Conservation (phyloP, 2,797 vertebrate species). For the Lateolabrax maculatus region DNA sequence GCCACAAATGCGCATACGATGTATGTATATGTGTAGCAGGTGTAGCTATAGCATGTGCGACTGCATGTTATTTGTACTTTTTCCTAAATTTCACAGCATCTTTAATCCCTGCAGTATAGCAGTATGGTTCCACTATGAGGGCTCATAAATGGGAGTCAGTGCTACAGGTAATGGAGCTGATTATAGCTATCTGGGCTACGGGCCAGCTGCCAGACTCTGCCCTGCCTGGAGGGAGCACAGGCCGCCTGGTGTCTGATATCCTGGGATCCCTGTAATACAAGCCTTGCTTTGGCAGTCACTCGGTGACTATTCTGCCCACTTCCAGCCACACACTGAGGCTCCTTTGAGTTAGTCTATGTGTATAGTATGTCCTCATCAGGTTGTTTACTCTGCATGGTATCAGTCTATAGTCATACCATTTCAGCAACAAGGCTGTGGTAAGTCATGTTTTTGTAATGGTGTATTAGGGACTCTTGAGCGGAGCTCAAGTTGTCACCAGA, state of each 20-base stretch:
- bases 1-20: conserved; percentile 27
- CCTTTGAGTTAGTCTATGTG: conserved; percentile 69
- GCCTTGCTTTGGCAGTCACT: conserved; percentile 86
- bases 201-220: conserved; percentile 87
- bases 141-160: conserved; percentile 79
- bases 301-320: conserved; percentile 73
- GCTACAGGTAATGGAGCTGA: conserved; percentile 87
- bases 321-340: conserved; percentile 73
- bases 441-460: conserved; percentile 34
- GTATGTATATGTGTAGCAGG: conserved; percentile 43
- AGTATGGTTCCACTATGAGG: conserved; percentile 65
- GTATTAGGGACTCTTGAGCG: conserved; percentile 30
- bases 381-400: conserved; percentile 69
- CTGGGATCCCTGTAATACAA: conserved; percentile 92
- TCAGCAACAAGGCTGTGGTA: conserved; percentile 55
- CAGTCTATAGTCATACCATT: conserved; percentile 55
- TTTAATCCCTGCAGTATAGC: conserved; percentile 67
- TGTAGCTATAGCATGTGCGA: conserved; percentile 46
- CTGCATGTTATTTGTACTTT: conserved; percentile 54
- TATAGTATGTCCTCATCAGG: conserved; percentile 72
- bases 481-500: conserved; percentile 43
- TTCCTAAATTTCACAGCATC: conserved; percentile 55
- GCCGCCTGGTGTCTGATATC: conserved; percentile 91
- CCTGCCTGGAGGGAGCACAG: conserved; percentile 84
- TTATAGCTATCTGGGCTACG: conserved; percentile 84